phyloP scores from a whole-genome alignment of 2,113 vertebrate species.

The Emydura subglobosa region DNA sequence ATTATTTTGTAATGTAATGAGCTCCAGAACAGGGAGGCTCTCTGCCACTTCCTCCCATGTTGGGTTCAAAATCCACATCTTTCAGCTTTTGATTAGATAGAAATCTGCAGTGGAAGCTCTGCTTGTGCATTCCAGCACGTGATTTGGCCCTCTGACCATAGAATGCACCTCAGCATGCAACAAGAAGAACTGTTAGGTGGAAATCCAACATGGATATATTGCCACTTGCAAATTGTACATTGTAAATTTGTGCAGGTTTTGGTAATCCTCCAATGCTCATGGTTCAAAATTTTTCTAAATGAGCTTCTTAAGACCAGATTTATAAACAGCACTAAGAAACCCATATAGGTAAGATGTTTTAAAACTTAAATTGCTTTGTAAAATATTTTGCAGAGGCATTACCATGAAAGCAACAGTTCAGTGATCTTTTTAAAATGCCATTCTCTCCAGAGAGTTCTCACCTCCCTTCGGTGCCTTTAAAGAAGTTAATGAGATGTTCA shows the following conservation, averaged over 20 bases:
- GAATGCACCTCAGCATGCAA: background rate
- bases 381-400: background rate
- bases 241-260: background rate
- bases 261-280: background rate
- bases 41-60: background rate
- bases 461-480: background rate
- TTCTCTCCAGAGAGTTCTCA: background rate
- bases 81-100: background rate
- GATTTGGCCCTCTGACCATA: background rate
- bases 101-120: background rate
- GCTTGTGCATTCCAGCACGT: background rate
- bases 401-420: background rate
- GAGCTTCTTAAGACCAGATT: background rate
- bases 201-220: background rate
- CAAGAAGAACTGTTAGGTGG: background rate
- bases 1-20: background rate
- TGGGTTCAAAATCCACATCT: background rate
- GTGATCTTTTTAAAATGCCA: background rate
- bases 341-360: accelerated
- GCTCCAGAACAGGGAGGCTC: accelerated
- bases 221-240: background rate
- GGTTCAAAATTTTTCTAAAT: background rate
- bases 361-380: background rate
- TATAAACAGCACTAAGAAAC: background rate
- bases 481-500: background rate